Percentiles rank a stretch among this genome's conserved stretches.
Conservation (phyloP, 2,888 invertebrate genomes). For the Tipula vernalis region DNA sequence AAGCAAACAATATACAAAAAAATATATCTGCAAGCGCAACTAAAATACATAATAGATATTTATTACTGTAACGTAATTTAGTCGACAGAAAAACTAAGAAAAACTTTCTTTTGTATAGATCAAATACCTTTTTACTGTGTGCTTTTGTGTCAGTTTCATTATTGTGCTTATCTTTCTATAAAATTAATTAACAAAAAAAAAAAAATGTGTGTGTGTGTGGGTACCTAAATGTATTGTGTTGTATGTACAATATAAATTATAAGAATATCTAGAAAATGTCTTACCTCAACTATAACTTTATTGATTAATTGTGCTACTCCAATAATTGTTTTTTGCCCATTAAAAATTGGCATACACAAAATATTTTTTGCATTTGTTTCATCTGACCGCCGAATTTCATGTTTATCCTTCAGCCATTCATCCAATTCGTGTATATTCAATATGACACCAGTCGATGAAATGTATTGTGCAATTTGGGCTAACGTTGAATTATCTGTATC, state of each 20-base stretch:
- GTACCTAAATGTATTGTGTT: neutral
- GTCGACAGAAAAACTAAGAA: no score
- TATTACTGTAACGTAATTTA: neutral
- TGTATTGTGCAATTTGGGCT: conserved; percentile 75
- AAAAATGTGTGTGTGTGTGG: neutral
- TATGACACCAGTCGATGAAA: conserved; percentile 74
- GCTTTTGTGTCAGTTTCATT: neutral
- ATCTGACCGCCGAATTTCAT: conserved; percentile 39
- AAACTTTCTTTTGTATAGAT: no score
- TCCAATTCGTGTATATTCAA: conserved; percentile 83
- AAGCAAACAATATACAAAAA: neutral
- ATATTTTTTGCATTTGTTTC: conserved; percentile 67
- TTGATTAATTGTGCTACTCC: conserved; percentile 88
- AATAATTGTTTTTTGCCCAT: conserved; percentile 77
- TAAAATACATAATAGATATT: neutral
- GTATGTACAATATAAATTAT: neutral
- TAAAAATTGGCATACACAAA: conserved; percentile 86
- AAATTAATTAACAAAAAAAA: neutral
- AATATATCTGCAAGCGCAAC: neutral
- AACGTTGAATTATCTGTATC: conserved; percentile 56
- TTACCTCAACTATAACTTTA: conserved; percentile 44
- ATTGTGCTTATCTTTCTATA: neutral
- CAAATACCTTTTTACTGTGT: neutral
- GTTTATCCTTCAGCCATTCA: conserved; percentile 61
- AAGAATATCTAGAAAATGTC: neutral